Base-by-base conservation (phyloP, 2,113 vertebrate genomes). In the Erythrocercus mccallii region DNA sequence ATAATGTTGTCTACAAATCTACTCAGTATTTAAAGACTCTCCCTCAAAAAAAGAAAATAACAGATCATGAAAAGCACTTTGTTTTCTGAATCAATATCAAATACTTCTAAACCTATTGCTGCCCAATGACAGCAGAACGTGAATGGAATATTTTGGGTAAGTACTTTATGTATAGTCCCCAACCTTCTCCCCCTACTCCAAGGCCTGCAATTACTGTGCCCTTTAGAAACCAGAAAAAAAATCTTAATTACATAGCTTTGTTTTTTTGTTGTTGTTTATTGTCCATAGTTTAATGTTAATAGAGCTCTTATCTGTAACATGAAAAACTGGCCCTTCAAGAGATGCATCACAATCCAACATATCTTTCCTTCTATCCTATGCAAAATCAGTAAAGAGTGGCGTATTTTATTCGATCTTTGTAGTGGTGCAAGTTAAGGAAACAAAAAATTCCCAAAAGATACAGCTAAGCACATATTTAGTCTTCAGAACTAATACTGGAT, bases 371-470 rank as follows among this genome's bases (percentile, higher is more conserved):
- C 9, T 51, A 12, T 10, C 15, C 15, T 51, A 9, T 9, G 7
- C 1, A 7, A 69, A 28, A 48, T 30, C 33, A 68, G 18, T 51
- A 53, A n/a, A 9, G 6, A 64, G 21, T 13, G 2, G 3, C 5
- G 50, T 4, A 24, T 37, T 61, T 48, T 69, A 17, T 78, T 84
- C 18, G 17, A 2, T 71, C 6, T 38, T 76, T 35, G 47, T 8
- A 30, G 14, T 30, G 24, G 15, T n/a, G 10, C 0, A 3, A 57
- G 8, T 23, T 84, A 57, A 61, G 40, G 30, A 57, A 0, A 7
- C 18, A 4, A 78, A 91, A 61, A 38, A 35, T 2, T 40, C 5
- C 10, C 5, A 9, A 12, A 64, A 62, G 5, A 18, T 6, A 51
- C 51, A 71, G 15, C 2, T 61, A 35, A 42, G 23, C 7, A 35